Evolutionary conservation across 2,113 vertebrate species (phyloP), one percentile per base, ranked within the genome.

Genomic region (Pelvicachromis taeniatus): DNA sequence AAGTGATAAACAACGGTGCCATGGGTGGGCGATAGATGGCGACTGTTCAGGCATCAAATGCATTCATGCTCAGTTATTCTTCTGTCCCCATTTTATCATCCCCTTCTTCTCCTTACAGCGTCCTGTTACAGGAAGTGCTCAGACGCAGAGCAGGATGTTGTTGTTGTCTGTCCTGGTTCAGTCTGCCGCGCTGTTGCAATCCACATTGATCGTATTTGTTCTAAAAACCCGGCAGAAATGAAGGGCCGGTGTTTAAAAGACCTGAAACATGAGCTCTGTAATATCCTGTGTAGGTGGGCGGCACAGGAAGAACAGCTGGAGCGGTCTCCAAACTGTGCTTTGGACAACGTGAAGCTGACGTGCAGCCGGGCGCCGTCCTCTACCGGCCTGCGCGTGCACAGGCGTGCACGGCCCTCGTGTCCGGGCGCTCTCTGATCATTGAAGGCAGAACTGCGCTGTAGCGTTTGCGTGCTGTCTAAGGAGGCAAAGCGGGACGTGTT

Each of bases 1-100:
- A 84, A 78, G 86, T 84, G 87, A 90, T 92, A 88, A 90, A 92
- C 84, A 90, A 88, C 88, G 63, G 88, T 7, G 63, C 75, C 48
- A 80, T 59, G 82, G 80, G 80, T 65, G 82, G 81, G 35, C 6
- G 56, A 53, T 50, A 82, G 79, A 80, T 31, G 61, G 73, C 40
- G 33, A 61, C 56, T 16, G 13, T 81, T 83, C 8, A 12, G 26
- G 7, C 45, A 45, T 48, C 40, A 65, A 82, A 75, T 68, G 59
- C n/a, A 45, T 61, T 56, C 19, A 10, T 9, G 35, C 35, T 6
- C 8, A 11, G 77, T 7, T 33, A 61, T 23, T 54, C 9, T n/a
- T 50, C 10, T 19, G n/a, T 33, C 31, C 45, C 16, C 10, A 50
- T 50, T 19, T 50, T 75, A 7, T 50, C 12, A 17, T 45, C 38